phyloP scores from a whole-genome alignment of 92 coral and sea anemone genomes.

The Blastomussa wellsi region DNA sequence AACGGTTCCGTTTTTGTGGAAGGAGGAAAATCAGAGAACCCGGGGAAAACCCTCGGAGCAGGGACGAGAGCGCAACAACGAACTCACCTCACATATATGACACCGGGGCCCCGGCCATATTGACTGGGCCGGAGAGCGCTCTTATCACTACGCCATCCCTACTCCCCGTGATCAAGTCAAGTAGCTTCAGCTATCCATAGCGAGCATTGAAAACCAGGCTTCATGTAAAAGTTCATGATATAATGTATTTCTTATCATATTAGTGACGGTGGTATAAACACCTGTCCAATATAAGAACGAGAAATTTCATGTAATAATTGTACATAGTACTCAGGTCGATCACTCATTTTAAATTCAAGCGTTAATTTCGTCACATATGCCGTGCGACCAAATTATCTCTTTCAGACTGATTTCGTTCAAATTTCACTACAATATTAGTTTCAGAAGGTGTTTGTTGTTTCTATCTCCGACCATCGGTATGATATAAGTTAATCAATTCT shows the following conservation, averaged over 20 bases:
- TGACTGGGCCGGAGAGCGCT: too few relatives aligned
- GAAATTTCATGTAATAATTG: neutral
- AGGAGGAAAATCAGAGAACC: too few relatives aligned
- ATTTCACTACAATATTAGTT: neutral
- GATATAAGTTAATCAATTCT: neutral
- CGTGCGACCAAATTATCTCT: neutral
- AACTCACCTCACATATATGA: too few relatives aligned
- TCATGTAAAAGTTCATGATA: neutral
- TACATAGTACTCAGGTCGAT: neutral
- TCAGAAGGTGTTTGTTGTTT: constrained; percentile 6
- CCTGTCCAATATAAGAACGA: neutral
- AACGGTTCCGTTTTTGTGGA: too few relatives aligned
- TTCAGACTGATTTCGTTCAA: neutral
- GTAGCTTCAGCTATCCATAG: too few relatives aligned
- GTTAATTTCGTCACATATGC: neutral
- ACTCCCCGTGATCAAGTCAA: too few relatives aligned
- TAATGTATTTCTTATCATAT: neutral
- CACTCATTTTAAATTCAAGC: neutral
- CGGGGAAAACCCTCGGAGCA: too few relatives aligned
- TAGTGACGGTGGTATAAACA: neutral
- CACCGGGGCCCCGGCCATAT: too few relatives aligned
- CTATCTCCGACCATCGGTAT: neutral
- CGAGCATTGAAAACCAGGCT: too few relatives aligned
- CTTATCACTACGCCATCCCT: too few relatives aligned
- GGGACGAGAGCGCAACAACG: too few relatives aligned